Conservation (phyloP, 1,140 invertebrate species). For the Orius laevigatus region DNA sequence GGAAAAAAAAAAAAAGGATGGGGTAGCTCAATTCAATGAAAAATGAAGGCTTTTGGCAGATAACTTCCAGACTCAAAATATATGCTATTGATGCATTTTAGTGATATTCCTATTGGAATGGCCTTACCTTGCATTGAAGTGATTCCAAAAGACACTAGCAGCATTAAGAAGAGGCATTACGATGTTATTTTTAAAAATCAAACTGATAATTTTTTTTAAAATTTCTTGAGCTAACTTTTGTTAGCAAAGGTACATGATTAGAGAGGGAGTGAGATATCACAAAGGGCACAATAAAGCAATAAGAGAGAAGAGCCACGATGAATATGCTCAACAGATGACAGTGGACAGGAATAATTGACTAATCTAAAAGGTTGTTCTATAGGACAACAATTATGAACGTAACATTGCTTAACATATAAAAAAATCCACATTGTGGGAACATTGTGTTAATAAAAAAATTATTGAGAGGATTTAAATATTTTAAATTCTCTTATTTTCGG, state of each 20-base stretch:
- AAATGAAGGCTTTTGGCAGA: background rate
- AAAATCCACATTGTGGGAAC: background rate
- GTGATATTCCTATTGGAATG: conserved; percentile 15
- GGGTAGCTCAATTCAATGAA: conserved; percentile 4
- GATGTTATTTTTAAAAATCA: conserved; percentile 5
- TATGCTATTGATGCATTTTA: background rate
- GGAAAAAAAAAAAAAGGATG: conserved; percentile 1
- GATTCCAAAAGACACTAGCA: conserved; percentile 88
- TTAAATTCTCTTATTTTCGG: background rate
- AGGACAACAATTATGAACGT: conserved; percentile 5
- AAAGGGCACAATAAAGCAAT: conserved; percentile 67
- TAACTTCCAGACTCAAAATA: too few relatives aligned
- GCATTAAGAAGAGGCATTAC: conserved; percentile 27
- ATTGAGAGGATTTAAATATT: too few relatives aligned
- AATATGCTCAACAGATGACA: conserved; percentile 6
- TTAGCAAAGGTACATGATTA: conserved; percentile 8
- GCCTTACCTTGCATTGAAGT: conserved; percentile 94
- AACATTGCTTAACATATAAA: conserved; percentile 4
- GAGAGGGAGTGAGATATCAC: conserved; percentile 34
- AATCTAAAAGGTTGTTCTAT: conserved; percentile 5
- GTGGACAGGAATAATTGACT: conserved; percentile 3
- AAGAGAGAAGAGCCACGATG: conserved; percentile 20
- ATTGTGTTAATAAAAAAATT: too few relatives aligned
- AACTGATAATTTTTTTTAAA: background rate
- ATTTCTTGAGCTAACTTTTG: conserved; percentile 1